Conservation (phyloP, 2,888 invertebrate species). For the Corythucha ciliata region DNA sequence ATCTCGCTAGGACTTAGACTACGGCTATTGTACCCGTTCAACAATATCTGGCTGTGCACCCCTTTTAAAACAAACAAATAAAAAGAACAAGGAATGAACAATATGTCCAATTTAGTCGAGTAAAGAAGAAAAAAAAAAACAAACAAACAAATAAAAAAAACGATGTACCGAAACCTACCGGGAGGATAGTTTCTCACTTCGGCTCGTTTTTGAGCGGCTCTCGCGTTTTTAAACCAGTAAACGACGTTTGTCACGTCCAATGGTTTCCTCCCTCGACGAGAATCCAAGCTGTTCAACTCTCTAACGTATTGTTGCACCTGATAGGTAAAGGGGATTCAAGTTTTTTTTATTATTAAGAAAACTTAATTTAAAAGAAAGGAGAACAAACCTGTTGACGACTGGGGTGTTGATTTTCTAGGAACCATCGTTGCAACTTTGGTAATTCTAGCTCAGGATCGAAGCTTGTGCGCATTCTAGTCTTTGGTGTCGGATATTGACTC, state of each 20-base stretch:
- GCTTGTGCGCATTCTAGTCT: slow-evolving; percentile 90
- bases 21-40: slow-evolving; percentile 55
- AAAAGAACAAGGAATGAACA: neutral
- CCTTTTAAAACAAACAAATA: slow-evolving; percentile 15
- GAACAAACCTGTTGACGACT: slow-evolving; percentile 72
- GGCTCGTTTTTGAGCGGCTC: slow-evolving; percentile 89
- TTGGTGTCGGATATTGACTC: slow-evolving; percentile 68
- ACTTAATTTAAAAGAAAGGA: too few relatives aligned
- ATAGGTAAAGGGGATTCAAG: neutral
- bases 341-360: neutral
- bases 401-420: slow-evolving; percentile 93
- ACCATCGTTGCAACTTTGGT: slow-evolving; percentile 94
- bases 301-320: slow-evolving; percentile 87
- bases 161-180: too few relatives aligned
- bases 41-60: slow-evolving; percentile 37
- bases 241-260: slow-evolving; percentile 93
- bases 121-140: neutral
- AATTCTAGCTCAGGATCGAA: slow-evolving; percentile 95
- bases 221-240: slow-evolving; percentile 95
- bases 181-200: slow-evolving; percentile 49
- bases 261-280: slow-evolving; percentile 83
- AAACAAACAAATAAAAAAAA: too few relatives aligned
- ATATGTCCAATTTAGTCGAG: neutral
- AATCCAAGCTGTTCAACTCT: slow-evolving; percentile 85
- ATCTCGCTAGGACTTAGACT: slow-evolving; percentile 58